Evolutionary conservation across 2,888 invertebrate species (phyloP).

Genomic region (Drosophila setosimentum): DNA sequence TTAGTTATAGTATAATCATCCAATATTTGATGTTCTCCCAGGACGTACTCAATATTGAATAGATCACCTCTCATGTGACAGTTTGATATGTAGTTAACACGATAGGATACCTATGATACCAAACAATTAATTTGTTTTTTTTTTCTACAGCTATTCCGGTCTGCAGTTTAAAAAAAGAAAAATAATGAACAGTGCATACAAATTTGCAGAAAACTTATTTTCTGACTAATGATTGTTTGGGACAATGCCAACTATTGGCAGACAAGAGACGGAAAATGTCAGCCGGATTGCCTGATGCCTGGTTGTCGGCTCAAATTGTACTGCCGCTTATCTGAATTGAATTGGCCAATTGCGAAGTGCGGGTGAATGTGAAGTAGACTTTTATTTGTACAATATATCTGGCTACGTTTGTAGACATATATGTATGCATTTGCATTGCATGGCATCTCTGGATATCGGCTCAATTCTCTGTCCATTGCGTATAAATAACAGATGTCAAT

Average conservation of each 20-base stretch:
- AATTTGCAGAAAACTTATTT: constrained; percentile 24
- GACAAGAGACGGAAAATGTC: neutral
- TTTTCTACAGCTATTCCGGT: neutral
- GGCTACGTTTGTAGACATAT: neutral
- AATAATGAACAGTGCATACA: constrained; percentile 23
- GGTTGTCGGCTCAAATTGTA: constrained; percentile 49
- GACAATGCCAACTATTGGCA: constrained; percentile 63
- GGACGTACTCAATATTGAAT: neutral
- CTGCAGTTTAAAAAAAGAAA: neutral
- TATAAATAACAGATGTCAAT: constrained; percentile 56
- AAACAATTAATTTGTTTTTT: constrained; percentile 4
- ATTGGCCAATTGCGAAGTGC: constrained; percentile 34
- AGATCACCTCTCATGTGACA: neutral
- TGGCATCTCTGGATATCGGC: constrained; percentile 38
- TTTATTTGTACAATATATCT: constrained; percentile 36
- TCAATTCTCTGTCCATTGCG: constrained; percentile 52
- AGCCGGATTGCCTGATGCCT: constrained; percentile 7
- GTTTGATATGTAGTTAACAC: neutral
- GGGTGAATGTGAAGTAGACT: constrained; percentile 24
- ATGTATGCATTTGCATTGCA: constrained; percentile 32
- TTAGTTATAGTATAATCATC: neutral
- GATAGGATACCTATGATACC: neutral
- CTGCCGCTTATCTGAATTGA: constrained; percentile 54
- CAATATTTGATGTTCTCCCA: neutral
- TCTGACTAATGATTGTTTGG: constrained; percentile 22